Evolutionary conservation across 30 jellyfish, hydroid and myxozoan genomes (phyloP).

Genomic region (Aurelia coerulea): DNA sequence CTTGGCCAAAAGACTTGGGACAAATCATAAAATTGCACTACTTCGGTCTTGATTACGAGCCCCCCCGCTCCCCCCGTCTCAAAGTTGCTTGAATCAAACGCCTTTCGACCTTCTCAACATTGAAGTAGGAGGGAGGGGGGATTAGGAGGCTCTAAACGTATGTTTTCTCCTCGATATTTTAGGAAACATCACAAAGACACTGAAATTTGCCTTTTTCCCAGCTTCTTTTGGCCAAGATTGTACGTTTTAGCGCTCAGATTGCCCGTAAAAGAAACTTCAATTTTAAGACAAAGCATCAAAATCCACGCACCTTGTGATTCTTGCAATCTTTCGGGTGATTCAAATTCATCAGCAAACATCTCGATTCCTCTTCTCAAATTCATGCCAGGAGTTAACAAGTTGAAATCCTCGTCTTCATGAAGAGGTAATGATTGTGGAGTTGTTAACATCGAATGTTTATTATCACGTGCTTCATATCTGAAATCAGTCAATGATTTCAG

Average conservation of each 20-base stretch:
- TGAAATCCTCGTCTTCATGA: slow-evolving; percentile 26
- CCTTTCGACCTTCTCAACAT: neutral
- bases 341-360: slow-evolving; percentile 34
- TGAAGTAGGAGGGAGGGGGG: too few species aligned
- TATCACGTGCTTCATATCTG: neutral
- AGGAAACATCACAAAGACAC: too few species aligned
- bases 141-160: too few species aligned
- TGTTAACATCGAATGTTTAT: neutral
- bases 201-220: too few species aligned
- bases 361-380: slow-evolving; percentile 32
- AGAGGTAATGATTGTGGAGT: slow-evolving; percentile 25
- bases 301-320: slow-evolving; percentile 14
- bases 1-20: too few species aligned
- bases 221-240: neutral
- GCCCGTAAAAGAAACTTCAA: too few species aligned
- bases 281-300: neutral
- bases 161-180: too few species aligned
- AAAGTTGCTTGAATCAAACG: neutral
- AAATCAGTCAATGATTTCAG: neutral
- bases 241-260: too few species aligned
- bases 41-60: too few species aligned
- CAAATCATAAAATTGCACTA: too few species aligned
- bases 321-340: slow-evolving; percentile 13
- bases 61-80: too few species aligned
- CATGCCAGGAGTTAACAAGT: slow-evolving; percentile 47